These are phyloP conservation scores for Poliocrania exsul DNA, from an alignment of 2,797 vertebrate species.

Conservation along the genomic window DNA sequence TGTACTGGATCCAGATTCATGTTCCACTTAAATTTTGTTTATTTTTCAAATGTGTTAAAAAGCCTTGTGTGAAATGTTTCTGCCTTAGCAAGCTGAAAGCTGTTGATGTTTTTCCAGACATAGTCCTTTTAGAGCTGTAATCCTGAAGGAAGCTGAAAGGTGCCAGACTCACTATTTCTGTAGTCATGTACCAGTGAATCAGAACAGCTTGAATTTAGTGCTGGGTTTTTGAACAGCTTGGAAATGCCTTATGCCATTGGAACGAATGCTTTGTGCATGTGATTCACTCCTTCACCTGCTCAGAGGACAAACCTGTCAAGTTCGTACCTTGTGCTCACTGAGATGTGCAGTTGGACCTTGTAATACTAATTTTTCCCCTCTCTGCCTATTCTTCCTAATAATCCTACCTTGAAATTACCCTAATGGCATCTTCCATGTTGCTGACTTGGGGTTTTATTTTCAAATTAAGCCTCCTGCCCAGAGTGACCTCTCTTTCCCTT, in stretches of 20 bases:
- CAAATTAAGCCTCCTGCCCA: not conserved
- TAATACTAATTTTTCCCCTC: not conserved
- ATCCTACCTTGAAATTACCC: not conserved
- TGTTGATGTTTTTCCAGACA: conserved; percentile 26
- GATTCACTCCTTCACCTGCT: not conserved
- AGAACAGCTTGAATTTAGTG: conserved; percentile 40
- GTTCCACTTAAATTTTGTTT: not conserved
- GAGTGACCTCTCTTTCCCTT: not conserved
- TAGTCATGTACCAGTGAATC: conserved; percentile 21
- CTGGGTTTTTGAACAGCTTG: conserved; percentile 15
- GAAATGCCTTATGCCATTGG: not conserved
- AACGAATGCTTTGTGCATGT: not conserved
- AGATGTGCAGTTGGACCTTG: not conserved
- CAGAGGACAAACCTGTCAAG: not conserved
- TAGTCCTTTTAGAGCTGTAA: not conserved
- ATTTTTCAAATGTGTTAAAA: conserved; percentile 11
- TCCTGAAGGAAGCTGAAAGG: conserved; percentile 26
- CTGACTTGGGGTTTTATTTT: not conserved
- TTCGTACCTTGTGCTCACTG: not conserved
- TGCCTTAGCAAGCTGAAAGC: conserved; percentile 21
- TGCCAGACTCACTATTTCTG: conserved; percentile 52
- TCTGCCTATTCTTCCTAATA: not conserved
- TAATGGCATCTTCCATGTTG: not conserved
- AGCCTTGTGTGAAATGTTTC: not conserved
- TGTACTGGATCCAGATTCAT: not conserved